These are phyloP conservation scores for Acrocephalus scirpaceus DNA, from an alignment of 2,797 vertebrate species.

Conservation along the genomic window DNA sequence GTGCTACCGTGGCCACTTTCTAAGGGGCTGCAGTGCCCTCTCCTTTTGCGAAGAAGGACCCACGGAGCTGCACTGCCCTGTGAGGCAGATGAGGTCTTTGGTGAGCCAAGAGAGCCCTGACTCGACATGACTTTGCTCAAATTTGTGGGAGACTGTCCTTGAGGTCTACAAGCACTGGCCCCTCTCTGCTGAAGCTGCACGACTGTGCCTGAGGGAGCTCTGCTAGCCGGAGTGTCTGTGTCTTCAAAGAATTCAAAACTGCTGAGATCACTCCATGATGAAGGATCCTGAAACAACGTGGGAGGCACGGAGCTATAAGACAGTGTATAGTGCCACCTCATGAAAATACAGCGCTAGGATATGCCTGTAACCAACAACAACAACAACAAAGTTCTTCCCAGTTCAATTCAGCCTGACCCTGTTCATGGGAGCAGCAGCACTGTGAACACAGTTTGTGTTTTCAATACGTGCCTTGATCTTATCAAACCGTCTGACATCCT, in stretches of 20 bases:
- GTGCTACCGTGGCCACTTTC: slow-evolving; percentile 74
- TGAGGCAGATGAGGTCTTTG: slow-evolving; percentile 76
- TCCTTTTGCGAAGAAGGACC: slow-evolving; percentile 79
- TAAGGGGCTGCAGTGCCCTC: slow-evolving; percentile 74
- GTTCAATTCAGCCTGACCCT: not conserved
- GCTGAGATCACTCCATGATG: slow-evolving; percentile 85
- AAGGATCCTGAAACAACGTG: slow-evolving; percentile 89
- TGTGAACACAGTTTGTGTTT: not conserved
- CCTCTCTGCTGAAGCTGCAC: slow-evolving; percentile 74
- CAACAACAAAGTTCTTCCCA: not conserved
- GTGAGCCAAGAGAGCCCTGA: slow-evolving; percentile 74
- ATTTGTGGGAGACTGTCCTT: slow-evolving; percentile 74
- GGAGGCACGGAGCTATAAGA: slow-evolving; percentile 83
- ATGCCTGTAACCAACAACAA: slow-evolving; percentile 6
- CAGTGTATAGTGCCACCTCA: slow-evolving; percentile 71
- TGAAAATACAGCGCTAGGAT: slow-evolving; percentile 65
- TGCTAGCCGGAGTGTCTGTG: slow-evolving; percentile 77
- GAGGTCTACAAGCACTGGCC: slow-evolving; percentile 69
- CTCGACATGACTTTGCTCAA: slow-evolving; percentile 67
- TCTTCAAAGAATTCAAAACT: slow-evolving; percentile 83
- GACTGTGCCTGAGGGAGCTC: slow-evolving; percentile 73
- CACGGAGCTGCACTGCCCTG: slow-evolving; percentile 73
- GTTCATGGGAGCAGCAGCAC: not conserved
- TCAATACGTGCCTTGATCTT: not conserved
- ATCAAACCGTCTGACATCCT: not conserved